phyloP scores from a whole-genome alignment of 1,140 invertebrate species.

The Tigriopus japonicus region DNA sequence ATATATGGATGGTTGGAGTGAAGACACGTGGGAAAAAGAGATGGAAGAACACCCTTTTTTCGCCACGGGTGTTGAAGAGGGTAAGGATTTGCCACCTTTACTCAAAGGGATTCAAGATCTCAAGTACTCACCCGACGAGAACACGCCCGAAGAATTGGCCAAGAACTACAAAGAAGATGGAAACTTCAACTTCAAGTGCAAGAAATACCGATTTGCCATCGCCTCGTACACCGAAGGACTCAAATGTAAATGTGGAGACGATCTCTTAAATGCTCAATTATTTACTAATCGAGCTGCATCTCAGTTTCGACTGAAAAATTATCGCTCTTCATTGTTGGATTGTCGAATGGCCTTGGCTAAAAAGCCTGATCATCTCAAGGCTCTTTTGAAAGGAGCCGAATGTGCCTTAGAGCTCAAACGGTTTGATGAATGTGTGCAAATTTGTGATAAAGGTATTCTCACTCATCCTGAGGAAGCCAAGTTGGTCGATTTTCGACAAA shows the following conservation, averaged over 20 bases:
- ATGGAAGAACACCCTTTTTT: slow-evolving; percentile 15
- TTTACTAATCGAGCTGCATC: slow-evolving; percentile 79
- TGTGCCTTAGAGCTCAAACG: slow-evolving; percentile 45
- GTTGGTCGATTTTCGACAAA: no score
- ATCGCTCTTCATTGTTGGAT: slow-evolving; percentile 31
- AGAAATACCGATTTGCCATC: slow-evolving; percentile 79
- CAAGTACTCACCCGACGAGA: slow-evolving; percentile 14
- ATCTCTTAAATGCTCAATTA: slow-evolving; percentile 53
- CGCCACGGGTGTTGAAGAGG: background rate
- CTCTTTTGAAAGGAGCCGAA: slow-evolving; percentile 48
- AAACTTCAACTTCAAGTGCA: slow-evolving; percentile 84
- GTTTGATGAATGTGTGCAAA: slow-evolving; percentile 46
- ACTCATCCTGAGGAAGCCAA: no score
- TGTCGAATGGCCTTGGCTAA: background rate
- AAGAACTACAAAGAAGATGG: slow-evolving; percentile 86
- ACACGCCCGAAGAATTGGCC: slow-evolving; percentile 35
- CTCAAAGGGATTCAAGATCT: slow-evolving; percentile 11
- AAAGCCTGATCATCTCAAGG: slow-evolving; percentile 44
- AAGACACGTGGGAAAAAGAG: slow-evolving; percentile 14
- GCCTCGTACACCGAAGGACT: slow-evolving; percentile 72
- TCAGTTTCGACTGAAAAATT: slow-evolving; percentile 69
- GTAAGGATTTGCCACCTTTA: slow-evolving; percentile 5
- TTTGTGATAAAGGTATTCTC: slow-evolving; percentile 35
- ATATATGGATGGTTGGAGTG: slow-evolving; percentile 4
- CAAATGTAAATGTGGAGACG: slow-evolving; percentile 50